Conservation (phyloP, 2,797 vertebrate species). For the Numenius phaeopus region DNA sequence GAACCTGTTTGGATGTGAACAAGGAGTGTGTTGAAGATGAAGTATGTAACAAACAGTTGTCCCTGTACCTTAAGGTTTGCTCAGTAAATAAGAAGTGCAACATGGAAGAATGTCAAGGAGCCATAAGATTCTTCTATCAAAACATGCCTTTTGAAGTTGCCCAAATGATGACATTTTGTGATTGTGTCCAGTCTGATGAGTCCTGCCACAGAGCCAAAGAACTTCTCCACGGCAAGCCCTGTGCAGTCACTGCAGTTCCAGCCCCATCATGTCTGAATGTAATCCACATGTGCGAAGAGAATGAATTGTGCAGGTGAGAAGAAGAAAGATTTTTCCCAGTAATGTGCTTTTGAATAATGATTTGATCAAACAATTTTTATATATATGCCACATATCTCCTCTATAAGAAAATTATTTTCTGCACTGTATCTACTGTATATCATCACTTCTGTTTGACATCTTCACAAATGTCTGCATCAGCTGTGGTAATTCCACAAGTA, state of each 20-base stretch:
- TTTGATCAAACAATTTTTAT: neutral
- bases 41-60: conserved; percentile 86
- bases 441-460: neutral
- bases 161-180: conserved; percentile 88
- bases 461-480: neutral
- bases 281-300: conserved; percentile 78
- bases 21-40: conserved; percentile 83
- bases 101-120: conserved; percentile 79
- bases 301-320: conserved; percentile 82
- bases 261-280: conserved; percentile 80
- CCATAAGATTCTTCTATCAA: conserved; percentile 83
- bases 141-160: conserved; percentile 84
- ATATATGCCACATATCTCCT: neutral
- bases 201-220: conserved; percentile 82
- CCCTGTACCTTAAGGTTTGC: conserved; percentile 85
- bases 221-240: conserved; percentile 84
- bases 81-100: conserved; percentile 78
- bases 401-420: neutral
- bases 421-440: neutral
- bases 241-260: conserved; percentile 67
- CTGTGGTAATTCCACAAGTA: neutral
- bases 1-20: conserved; percentile 86
- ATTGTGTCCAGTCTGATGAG: conserved; percentile 83
- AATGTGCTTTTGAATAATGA: neutral
- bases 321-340: neutral